Conservation (phyloP, 2,797 vertebrate species). For the Trichosurus vulpecula region DNA sequence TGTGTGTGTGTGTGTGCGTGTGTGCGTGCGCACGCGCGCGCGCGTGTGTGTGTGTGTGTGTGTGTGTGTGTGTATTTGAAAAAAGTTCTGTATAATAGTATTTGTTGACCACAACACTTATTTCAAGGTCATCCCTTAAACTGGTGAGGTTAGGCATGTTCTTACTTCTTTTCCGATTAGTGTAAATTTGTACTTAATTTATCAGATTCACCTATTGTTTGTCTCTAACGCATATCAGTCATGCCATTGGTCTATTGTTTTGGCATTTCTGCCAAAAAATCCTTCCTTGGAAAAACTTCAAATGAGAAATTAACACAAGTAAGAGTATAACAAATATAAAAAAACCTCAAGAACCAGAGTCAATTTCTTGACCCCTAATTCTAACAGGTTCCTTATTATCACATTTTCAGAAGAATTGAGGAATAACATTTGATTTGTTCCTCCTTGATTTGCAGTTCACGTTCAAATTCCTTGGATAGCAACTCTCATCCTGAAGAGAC, state of each 20-base stretch:
- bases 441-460: conserved; percentile 52
- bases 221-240: neutral
- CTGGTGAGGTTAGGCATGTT: neutral
- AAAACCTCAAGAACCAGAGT: neutral
- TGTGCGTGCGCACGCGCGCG: too few relatives aligned
- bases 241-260: neutral
- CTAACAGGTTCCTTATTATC: neutral
- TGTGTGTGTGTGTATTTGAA: neutral
- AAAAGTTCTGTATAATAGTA: neutral
- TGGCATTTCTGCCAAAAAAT: neutral
- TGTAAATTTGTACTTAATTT: neutral
- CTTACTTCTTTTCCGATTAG: neutral
- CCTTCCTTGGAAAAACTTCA: neutral
- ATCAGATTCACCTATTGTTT: neutral
- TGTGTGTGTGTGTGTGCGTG: neutral
- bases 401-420: neutral
- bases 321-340: neutral
- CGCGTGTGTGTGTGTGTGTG: neutral
- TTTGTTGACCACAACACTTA: neutral
- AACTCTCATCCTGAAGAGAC: conserved; percentile 36
- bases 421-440: neutral
- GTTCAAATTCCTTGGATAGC: conserved; percentile 28
- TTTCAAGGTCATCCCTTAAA: neutral
- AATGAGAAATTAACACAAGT: neutral
- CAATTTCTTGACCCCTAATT: neutral